Percentiles rank a stretch among this genome's conserved stretches.
Conservation (phyloP, 2,797 vertebrate species). For the Tympanoctomys barrerae region DNA sequence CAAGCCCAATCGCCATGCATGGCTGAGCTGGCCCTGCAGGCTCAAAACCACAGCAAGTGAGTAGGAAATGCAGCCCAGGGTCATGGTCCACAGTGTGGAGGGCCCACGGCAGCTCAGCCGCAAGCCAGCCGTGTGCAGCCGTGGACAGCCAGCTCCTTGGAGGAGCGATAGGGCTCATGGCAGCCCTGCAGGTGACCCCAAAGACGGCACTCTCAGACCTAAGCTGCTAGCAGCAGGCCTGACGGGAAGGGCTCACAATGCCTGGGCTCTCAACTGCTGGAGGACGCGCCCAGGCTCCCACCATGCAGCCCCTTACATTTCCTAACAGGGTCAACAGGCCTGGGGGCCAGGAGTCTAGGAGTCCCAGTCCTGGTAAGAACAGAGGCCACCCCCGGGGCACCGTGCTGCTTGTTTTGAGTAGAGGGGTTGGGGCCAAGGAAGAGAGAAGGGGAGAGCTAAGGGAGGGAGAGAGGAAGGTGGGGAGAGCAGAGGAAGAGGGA, state of each 20-base stretch:
- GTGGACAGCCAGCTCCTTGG: not conserved
- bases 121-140: not conserved
- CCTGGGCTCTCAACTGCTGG: not conserved
- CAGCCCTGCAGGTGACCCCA: not conserved
- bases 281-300: not conserved
- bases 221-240: not conserved
- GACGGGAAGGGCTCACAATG: no score
- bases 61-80: not conserved
- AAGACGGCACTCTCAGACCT: not conserved
- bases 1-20: not conserved
- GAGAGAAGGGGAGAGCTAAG: no score
- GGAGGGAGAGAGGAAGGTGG: no score
- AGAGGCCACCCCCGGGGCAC: not conserved
- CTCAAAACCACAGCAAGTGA: not conserved
- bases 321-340: not conserved
- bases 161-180: not conserved
- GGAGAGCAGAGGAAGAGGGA: no score
- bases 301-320: not conserved
- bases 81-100: not conserved
- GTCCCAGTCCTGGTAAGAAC: not conserved
- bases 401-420: not conserved
- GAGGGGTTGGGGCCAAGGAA: not conserved
- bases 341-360: no score
- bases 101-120: not conserved
- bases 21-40: not conserved